phyloP scores from a whole-genome alignment of 1,140 invertebrate species.

The Melitaea cinxia region DNA sequence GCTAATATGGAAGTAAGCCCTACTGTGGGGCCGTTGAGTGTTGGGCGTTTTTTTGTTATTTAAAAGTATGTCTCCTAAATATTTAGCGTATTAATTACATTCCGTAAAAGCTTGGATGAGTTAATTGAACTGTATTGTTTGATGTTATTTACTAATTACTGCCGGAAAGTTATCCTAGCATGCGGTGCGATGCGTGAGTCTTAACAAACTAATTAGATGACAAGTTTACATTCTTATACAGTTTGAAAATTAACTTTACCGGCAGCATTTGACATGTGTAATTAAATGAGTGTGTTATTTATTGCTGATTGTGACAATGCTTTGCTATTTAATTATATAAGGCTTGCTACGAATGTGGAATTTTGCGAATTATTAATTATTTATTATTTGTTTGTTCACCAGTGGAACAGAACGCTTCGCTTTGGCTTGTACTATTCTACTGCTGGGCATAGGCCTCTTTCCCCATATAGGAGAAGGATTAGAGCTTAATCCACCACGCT shows the following conservation, averaged over 20 bases:
- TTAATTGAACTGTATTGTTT: conserved; percentile 18
- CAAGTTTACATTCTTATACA: conserved; percentile 9
- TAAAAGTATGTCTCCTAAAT: neutral
- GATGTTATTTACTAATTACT: conserved; percentile 17
- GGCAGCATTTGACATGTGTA: conserved; percentile 6
- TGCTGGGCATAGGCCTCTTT: too few relatives aligned
- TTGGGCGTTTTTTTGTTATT: neutral
- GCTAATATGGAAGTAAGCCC: too few relatives aligned
- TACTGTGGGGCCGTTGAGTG: neutral
- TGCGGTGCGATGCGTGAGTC: conserved; percentile 18
- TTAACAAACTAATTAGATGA: conserved; percentile 18
- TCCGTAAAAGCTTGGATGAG: conserved; percentile 7
- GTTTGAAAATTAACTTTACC: conserved; percentile 11
- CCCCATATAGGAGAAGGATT: too few relatives aligned
- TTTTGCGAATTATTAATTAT: too few relatives aligned
- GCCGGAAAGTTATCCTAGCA: conserved; percentile 29
- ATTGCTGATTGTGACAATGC: neutral
- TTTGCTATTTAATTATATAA: conserved; percentile 3
- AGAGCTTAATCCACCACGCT: too few relatives aligned
- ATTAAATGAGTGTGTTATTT: neutral
- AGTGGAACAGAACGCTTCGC: too few relatives aligned
- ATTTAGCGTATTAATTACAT: neutral
- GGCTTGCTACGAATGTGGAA: neutral
- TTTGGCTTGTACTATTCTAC: too few relatives aligned
- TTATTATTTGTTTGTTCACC: too few relatives aligned